Conservation (phyloP, 2,113 vertebrate species). For the Bucco capensis region DNA sequence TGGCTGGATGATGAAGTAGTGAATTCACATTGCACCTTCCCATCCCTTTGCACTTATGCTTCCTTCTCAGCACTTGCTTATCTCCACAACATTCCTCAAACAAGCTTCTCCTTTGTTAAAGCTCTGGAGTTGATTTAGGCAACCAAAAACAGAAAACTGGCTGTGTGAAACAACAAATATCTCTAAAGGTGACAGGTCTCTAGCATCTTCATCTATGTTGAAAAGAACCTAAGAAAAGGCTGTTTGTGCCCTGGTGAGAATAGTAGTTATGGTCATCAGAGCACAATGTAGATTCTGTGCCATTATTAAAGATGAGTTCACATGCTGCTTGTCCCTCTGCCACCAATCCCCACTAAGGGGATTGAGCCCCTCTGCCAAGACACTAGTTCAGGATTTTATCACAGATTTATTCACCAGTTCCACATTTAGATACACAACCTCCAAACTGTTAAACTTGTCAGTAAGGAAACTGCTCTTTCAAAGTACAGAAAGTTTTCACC, state of each 20-base stretch:
- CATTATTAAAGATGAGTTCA: not conserved
- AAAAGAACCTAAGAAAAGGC: not conserved
- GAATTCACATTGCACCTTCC: not conserved
- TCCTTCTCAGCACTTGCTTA: not conserved
- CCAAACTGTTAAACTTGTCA: not conserved
- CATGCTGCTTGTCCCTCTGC: not conserved
- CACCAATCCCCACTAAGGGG: not conserved
- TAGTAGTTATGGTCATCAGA: not conserved
- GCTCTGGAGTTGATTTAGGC: rapidly evolving
- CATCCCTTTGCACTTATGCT: not conserved
- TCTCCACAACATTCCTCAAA: not conserved
- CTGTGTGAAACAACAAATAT: not conserved
- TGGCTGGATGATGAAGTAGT: too few relatives aligned
- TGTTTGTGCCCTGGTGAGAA: not conserved
- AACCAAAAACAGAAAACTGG: not conserved
- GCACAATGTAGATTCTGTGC: not conserved
- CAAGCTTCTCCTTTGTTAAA: not conserved
- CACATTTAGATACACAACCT: not conserved
- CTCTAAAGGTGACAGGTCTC: not conserved
- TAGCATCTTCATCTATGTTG: not conserved
- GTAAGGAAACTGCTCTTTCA: not conserved
- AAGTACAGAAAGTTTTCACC: not conserved
- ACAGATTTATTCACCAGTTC: not conserved
- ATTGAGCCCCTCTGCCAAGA: not conserved
- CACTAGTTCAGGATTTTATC: not conserved